phyloP scores from a whole-genome alignment of 2,888 invertebrate genomes.

The Crioceris asparagi region DNA sequence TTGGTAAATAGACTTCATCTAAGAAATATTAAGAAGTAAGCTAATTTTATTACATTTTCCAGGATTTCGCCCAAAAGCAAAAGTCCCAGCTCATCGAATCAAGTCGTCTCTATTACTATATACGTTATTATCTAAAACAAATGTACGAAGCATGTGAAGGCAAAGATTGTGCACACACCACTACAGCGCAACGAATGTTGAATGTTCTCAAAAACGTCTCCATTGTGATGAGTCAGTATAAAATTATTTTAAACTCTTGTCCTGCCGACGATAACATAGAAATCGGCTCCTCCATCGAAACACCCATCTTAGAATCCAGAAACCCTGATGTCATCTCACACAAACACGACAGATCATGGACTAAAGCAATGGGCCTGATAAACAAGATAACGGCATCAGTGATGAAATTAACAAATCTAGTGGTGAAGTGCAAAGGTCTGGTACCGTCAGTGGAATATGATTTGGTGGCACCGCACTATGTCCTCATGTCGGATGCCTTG shows the following conservation, averaged over 20 bases:
- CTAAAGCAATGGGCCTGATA: constrained; percentile 20
- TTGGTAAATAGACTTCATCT: constrained; percentile 53
- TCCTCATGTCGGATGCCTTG: constrained; percentile 20
- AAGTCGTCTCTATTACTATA: constrained; percentile 45
- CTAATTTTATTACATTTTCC: constrained; percentile 27
- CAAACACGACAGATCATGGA: constrained; percentile 30
- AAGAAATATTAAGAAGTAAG: too few species aligned
- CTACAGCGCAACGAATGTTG: constrained; percentile 36
- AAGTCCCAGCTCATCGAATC: constrained; percentile 50
- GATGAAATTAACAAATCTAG: constrained; percentile 19
- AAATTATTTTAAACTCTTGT: constrained; percentile 52
- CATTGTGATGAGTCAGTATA: constrained; percentile 56
- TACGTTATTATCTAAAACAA: constrained; percentile 43
- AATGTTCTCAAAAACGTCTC: constrained; percentile 42
- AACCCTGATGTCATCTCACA: constrained; percentile 23
- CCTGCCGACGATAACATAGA: constrained; percentile 37
- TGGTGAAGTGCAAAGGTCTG: constrained; percentile 22
- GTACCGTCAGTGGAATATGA: constrained; percentile 23
- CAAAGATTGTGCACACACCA: constrained; percentile 22
- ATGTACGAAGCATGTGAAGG: constrained; percentile 28
- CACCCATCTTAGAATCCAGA: constrained; percentile 26
- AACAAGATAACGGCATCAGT: constrained; percentile 14
- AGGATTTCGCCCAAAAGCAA: constrained; percentile 55
- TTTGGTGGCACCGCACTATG: constrained; percentile 22
- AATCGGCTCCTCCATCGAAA: constrained; percentile 21